phyloP scores from a whole-genome alignment of 1,140 invertebrate genomes.

The Zaprionus camerounensis region DNA sequence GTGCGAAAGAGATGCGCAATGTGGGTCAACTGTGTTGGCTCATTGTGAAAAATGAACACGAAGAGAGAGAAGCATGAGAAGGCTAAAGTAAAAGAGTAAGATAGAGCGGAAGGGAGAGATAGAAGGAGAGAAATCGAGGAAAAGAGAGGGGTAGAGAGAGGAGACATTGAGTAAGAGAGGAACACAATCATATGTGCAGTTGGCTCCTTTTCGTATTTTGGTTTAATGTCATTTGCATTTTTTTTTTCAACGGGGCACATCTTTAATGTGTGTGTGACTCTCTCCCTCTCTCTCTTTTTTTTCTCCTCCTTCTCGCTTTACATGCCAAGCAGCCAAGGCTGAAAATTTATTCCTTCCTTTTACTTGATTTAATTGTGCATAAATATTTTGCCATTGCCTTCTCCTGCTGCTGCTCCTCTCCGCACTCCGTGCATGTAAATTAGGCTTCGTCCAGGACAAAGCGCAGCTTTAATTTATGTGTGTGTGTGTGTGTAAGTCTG shows the following conservation, averaged over 20 bases:
- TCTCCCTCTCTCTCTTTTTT: background rate
- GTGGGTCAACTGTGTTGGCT: constrained; percentile 68
- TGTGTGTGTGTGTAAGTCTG: constrained; percentile 16
- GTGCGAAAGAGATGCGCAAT: constrained; percentile 36
- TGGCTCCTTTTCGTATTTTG: constrained; percentile 40
- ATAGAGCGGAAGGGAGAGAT: background rate
- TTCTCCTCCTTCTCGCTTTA: constrained; percentile 1
- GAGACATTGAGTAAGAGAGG: background rate
- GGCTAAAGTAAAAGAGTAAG: background rate
- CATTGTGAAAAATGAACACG: constrained; percentile 50
- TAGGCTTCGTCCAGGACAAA: constrained; percentile 44
- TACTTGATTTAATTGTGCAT: constrained; percentile 80
- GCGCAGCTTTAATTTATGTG: constrained; percentile 22
- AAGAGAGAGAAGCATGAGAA: background rate
- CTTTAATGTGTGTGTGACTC: constrained; percentile 47
- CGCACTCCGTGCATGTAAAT: constrained; percentile 60
- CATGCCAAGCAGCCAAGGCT: constrained; percentile 15
- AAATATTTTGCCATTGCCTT: constrained; percentile 72
- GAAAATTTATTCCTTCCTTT: constrained; percentile 73
- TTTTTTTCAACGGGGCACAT: constrained; percentile 56
- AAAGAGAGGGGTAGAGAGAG: background rate
- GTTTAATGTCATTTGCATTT: constrained; percentile 56
- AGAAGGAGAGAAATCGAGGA: background rate
- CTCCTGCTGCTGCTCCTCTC: constrained; percentile 22
- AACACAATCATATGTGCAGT: constrained; percentile 39